Conservation (phyloP, 1,140 invertebrate genomes). For the Euura lappo region DNA sequence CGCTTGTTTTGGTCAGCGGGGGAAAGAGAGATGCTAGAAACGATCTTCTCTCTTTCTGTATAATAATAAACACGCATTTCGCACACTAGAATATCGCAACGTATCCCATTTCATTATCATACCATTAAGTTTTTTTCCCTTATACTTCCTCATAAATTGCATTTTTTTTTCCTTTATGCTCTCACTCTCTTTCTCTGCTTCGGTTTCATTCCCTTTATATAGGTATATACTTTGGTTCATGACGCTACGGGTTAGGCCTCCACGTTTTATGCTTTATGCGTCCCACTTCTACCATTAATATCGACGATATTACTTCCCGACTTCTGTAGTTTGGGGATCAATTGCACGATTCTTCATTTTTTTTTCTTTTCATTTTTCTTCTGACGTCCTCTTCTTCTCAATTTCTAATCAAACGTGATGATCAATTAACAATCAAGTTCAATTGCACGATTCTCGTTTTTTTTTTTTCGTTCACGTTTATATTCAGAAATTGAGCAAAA, state of each 20-base stretch:
- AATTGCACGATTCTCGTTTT: too few species aligned
- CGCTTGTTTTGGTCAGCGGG: constrained; percentile 1
- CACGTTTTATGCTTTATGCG: background rate
- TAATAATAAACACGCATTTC: too few species aligned
- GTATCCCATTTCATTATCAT: too few species aligned
- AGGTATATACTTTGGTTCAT: background rate
- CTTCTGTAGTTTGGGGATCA: background rate
- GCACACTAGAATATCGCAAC: too few species aligned
- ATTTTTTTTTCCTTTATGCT: too few species aligned
- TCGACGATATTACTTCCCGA: background rate
- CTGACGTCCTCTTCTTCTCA: background rate
- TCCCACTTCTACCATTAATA: constrained; percentile 7
- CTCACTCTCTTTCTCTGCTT: too few species aligned
- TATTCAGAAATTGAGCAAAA: too few species aligned
- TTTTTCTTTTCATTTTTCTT: background rate
- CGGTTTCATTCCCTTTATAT: background rate
- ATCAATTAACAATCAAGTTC: too few species aligned
- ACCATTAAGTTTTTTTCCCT: too few species aligned
- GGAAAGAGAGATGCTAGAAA: background rate
- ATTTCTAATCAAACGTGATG: too few species aligned
- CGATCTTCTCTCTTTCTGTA: background rate
- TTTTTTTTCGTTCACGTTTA: too few species aligned
- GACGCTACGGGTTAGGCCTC: background rate
- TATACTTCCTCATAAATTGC: too few species aligned
- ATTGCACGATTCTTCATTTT: background rate